These are phyloP conservation scores for Columba livia DNA, from an alignment of 2,113 vertebrate species.

Conservation along the genomic window DNA sequence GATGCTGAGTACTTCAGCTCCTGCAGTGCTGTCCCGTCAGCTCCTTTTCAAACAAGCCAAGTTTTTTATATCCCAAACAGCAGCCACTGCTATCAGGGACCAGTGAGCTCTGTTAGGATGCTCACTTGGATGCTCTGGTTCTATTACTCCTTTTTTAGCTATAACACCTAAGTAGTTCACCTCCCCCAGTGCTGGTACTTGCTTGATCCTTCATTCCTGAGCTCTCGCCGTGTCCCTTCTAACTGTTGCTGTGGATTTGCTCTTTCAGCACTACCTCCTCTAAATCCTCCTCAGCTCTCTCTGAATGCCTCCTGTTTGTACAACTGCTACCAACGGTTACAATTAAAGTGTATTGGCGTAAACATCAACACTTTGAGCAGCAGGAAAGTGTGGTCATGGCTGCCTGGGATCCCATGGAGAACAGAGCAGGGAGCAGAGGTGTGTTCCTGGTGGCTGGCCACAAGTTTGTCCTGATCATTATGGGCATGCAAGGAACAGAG, in stretches of 20 bases:
- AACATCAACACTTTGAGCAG: background rate
- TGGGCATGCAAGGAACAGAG: background rate
- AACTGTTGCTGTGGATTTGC: background rate
- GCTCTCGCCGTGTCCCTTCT: background rate
- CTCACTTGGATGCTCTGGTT: background rate
- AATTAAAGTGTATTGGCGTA: background rate
- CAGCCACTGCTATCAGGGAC: background rate
- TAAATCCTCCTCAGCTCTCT: background rate
- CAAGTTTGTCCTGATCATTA: background rate
- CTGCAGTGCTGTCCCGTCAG: background rate
- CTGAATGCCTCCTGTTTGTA: background rate
- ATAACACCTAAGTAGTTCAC: background rate
- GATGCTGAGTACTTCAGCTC: background rate
- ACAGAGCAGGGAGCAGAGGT: background rate
- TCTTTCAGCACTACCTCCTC: background rate
- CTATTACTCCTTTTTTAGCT: background rate
- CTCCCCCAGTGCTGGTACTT: background rate
- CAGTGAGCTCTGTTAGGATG: background rate
- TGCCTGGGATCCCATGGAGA: accelerated
- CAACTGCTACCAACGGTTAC: background rate
- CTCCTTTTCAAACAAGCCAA: background rate
- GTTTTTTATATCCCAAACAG: background rate
- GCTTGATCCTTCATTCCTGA: background rate
- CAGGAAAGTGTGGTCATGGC: background rate
- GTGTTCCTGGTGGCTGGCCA: background rate